Evolutionary conservation across 2,888 invertebrate species (phyloP), one percentile per base, ranked within the genome.

Genomic region (Leptinotarsa tumamoca): DNA sequence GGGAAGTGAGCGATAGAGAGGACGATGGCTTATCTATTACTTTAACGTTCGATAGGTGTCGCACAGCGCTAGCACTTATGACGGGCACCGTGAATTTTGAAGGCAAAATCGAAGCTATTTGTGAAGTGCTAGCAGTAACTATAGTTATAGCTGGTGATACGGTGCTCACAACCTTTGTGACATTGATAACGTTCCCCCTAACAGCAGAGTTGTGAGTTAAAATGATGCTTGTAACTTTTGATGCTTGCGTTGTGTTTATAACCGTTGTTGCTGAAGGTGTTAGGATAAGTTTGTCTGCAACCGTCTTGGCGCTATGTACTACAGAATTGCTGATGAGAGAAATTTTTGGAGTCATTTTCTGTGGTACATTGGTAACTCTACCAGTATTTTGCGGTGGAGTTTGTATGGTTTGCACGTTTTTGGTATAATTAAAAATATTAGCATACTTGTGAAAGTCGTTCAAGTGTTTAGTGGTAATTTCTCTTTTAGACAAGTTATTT

Each of bases 1-100:
- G 90, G 0, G 91, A 89, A 66, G 92, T 88, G 79, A 92, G 90
- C 0, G 92, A 92, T 73, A 89, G 79, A 3, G 86, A 85, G 4
- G 88, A 86, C 13, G 87, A 86, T 4, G 88, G 87, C 81, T 89
- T 82, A 89, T 91, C 81, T 89, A 88, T 81, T 87, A 90, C 88
- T 82, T 87, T 88, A 4, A 88, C 87, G 73, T 88, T 88, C 0
- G 87, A 85, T 67, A 89, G 80, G 76, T 89, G 88, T 67, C 88
- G 84, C 14, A 89, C 86, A n/a, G 87, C 88, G 79, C 87, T 88
- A 2, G 89, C 89, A 77, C 88, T 88, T 69, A 89, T 88, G 43
- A 89, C 87, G 10, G 89, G 89, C 10, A 88, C 88, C 4, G 88
- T 81, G 72, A 88, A 87, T 66, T 86, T 85, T 0, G 87, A 85